A percentile compares a stretch with the other conserved stretches of the same genome.
These are phyloP conservation scores for Aethes cnicana DNA, from an alignment of 2,888 invertebrate species.

Conservation along the genomic window DNA sequence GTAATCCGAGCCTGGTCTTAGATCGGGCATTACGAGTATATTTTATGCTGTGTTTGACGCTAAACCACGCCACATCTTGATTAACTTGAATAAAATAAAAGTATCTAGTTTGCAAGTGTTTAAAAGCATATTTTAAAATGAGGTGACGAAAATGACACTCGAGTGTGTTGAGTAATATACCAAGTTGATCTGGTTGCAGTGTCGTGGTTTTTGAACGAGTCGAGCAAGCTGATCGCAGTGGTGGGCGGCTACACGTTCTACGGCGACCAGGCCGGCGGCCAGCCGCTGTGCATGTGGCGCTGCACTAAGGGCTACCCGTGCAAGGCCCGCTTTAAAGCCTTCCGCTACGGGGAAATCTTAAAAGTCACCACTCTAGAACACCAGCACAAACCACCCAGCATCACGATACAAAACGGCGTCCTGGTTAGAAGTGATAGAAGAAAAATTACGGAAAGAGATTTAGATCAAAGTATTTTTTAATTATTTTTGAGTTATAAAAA, in stretches of 20 bases:
- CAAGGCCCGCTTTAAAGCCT: conserved; percentile 51
- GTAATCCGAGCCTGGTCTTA: too few relatives aligned
- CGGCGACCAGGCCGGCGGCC: conserved; percentile 34
- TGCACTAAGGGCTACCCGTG: conserved; percentile 54
- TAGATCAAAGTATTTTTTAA: too few relatives aligned
- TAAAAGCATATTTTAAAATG: background rate
- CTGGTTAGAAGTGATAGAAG: conserved; percentile 13
- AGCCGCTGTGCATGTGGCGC: conserved; percentile 45
- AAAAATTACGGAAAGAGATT: too few relatives aligned
- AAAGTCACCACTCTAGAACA: conserved; percentile 43
- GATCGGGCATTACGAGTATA: too few relatives aligned
- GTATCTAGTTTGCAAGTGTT: background rate
- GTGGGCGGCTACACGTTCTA: conserved; percentile 50
- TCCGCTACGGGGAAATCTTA: conserved; percentile 38
- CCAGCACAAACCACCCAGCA: conserved; percentile 42
- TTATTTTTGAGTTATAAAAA: too few relatives aligned
- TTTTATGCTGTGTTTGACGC: too few relatives aligned
- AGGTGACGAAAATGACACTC: too few relatives aligned
- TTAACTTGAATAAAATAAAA: too few relatives aligned
- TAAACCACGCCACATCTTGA: too few relatives aligned
- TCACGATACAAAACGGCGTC: conserved; percentile 35
- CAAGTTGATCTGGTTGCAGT: conserved; percentile 44
- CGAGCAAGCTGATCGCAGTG: conserved; percentile 48
- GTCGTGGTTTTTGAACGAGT: conserved; percentile 41
- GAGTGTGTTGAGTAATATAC: too few relatives aligned